Base-by-base conservation (phyloP, 2,888 invertebrate species). In the Scaptomyza reducta region DNA sequence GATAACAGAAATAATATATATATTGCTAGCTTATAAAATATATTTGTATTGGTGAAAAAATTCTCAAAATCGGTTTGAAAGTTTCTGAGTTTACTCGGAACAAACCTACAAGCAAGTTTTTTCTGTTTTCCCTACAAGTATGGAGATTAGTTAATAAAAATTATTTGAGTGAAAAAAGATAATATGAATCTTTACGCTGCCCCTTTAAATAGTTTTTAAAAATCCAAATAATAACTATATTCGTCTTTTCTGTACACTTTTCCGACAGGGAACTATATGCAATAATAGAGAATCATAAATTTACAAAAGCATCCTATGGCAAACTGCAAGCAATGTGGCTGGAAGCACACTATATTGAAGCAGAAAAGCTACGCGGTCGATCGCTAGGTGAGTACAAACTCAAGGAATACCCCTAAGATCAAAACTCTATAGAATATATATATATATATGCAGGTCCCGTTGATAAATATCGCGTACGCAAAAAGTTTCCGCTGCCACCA, bases 281-380 rank as follows among this genome's bases (percentile, higher is more conserved):
- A 87, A 97, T 98, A 89, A 93, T 98, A 76, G 97, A 98, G 92
- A 94, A 95, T 91, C 96, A 97, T 92, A 96, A 96, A 91, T 98
- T 98, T 93, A 95, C 96, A 83, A 97, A 97, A 92, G 95, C 95
- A 76, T 96, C 96, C 11, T 97, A 98, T 93, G 96, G 95, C 49
- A 97, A 97, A 91, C 93, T 98, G 53, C 95, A 95, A 87, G 96
- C 96, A 53, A 96, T 98, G 96, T 98, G 98, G 98, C 93, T 97
- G 74, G 97, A 98, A 90, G 97, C 98, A 13, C 97, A 97, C 90
- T 98, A 98, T 90, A 96, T 96, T 90, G 98, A 98, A 91, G 97
- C 97, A 16, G 97, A 98, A 91, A 97, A 97, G 90, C 93, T 97
- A 42, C 93, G 98, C 5, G 97, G 97, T 29, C 93, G 97, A 82